Evolutionary conservation across 2,797 vertebrate genomes (phyloP).

Genomic region (Gastrophryne carolinensis): DNA sequence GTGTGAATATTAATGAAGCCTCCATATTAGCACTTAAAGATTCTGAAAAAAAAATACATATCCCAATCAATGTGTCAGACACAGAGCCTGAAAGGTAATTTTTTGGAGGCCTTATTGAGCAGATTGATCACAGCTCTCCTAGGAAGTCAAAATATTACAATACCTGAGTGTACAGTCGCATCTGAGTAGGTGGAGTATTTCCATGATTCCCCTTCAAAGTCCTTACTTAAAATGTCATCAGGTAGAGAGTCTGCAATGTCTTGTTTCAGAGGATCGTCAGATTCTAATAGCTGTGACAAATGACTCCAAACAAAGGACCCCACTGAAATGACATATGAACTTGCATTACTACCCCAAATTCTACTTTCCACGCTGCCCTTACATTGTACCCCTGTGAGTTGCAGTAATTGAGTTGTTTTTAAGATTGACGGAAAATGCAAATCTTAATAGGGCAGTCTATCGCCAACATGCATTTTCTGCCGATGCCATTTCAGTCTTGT

Average conservation of each 20-base stretch:
- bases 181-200: conserved; percentile 87
- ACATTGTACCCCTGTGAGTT: neutral
- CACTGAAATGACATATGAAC: conserved; percentile 66
- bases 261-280: conserved; percentile 79
- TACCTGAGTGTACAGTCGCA: conserved; percentile 75
- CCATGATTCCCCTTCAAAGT: conserved; percentile 79
- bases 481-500: neutral
- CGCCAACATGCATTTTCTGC: conserved; percentile 8
- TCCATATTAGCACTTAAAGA: conserved; percentile 77
- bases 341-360: neutral
- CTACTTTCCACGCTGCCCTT: neutral
- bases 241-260: conserved; percentile 74
- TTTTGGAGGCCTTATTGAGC: no score
- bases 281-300: conserved; percentile 78
- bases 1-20: conserved; percentile 78
- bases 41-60: conserved; percentile 59
- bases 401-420: conserved; percentile 10
- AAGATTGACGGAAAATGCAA: neutral
- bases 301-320: conserved; percentile 90
- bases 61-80: no score
- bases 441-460: conserved; percentile 3
- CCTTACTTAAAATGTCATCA: conserved; percentile 79
- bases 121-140: no score
- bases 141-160: no score
- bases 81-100: no score